A percentile compares a stretch with the other conserved stretches of the same genome.
These are phyloP conservation scores for Blera fallax DNA, from an alignment of 2,888 invertebrate genomes.

Conservation along the genomic window DNA sequence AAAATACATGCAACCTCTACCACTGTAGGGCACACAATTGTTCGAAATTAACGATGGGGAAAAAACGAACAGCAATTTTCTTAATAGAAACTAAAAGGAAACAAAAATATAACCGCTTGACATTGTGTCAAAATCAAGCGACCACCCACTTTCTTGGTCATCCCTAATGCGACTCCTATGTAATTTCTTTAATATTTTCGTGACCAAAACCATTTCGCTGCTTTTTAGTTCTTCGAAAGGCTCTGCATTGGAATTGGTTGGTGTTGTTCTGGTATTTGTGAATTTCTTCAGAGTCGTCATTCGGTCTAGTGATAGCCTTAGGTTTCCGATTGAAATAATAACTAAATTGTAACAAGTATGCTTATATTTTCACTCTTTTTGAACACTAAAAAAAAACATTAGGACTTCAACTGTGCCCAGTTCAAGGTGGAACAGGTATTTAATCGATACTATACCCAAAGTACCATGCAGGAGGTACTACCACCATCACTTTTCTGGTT, in stretches of 20 bases:
- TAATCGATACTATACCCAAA: background rate
- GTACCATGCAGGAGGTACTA: too few species aligned
- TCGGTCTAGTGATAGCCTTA: background rate
- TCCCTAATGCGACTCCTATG: conserved; percentile 31
- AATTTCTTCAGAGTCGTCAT: background rate
- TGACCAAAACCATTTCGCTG: conserved; percentile 40
- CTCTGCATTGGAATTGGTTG: conserved; percentile 24
- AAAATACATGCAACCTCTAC: conserved; percentile 51
- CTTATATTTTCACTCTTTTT: background rate
- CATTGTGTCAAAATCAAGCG: conserved; percentile 53
- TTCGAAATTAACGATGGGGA: conserved; percentile 45
- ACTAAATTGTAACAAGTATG: background rate
- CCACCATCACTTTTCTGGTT: too few species aligned
- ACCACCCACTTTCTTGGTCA: conserved; percentile 12
- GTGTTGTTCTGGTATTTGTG: background rate
- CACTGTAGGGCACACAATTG: conserved; percentile 23
- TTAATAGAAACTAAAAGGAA: conserved; percentile 30
- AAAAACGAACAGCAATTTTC: conserved; percentile 42
- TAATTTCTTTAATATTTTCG: conserved; percentile 48
- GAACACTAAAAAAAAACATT: background rate
- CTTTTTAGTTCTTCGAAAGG: background rate
- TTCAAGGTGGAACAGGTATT: background rate
- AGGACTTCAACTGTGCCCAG: background rate
- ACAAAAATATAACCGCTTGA: conserved; percentile 36
- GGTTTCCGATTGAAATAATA: background rate